phyloP scores from a whole-genome alignment of 1,140 invertebrate species.

The Anastrepha ludens region DNA sequence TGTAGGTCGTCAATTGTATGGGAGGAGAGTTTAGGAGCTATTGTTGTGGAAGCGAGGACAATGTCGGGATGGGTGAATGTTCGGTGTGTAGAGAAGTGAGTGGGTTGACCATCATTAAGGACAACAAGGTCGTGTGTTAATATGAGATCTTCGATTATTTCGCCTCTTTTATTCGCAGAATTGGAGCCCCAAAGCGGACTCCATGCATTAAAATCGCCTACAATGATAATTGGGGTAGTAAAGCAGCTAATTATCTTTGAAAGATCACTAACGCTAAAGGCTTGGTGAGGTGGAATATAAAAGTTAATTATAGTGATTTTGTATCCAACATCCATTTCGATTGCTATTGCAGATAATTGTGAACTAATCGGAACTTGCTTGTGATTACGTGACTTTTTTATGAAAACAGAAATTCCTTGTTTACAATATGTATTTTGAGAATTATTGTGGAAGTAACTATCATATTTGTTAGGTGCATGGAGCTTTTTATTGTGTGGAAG shows the following conservation, averaged over 20 bases:
- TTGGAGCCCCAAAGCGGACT: conserved; percentile 55
- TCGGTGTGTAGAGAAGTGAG: conserved; percentile 54
- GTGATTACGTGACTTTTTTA: no score
- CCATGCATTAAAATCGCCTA: conserved; percentile 56
- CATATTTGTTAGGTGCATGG: no score
- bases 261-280: conserved; percentile 25
- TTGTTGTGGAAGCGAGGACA: background rate
- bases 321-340: no score
- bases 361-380: no score
- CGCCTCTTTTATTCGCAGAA: conserved; percentile 48
- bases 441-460: no score
- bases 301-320: background rate
- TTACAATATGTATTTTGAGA: no score
- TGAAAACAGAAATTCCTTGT: no score
- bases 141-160: conserved; percentile 51
- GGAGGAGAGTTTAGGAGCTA: conserved; percentile 52
- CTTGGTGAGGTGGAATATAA: conserved; percentile 30
- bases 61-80: conserved; percentile 53
- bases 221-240: conserved; percentile 45
- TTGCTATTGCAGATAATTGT: no score
- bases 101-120: conserved; percentile 56
- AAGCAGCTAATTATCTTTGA: conserved; percentile 40
- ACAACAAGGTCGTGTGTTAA: background rate
- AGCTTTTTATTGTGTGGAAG: no score
- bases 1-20: conserved; percentile 46